Evolutionary conservation across 2,888 invertebrate species (phyloP).

Genomic region (Dolomedes plantarius): DNA sequence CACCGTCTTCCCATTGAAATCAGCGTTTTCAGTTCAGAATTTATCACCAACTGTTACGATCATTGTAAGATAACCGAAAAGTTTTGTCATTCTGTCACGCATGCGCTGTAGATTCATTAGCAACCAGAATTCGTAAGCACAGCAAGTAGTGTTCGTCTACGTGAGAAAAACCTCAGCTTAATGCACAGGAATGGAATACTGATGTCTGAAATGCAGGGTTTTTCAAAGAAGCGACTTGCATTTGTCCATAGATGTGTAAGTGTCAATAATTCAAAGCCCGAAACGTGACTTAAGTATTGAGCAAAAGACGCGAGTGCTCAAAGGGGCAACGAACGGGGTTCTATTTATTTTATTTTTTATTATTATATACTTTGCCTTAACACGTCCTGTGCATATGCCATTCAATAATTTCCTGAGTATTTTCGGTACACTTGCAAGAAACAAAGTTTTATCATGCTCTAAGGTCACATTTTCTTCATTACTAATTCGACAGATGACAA

Average conservation of each 20-base stretch:
- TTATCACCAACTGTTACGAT: not conserved
- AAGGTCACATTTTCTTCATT: too few species aligned
- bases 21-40: not conserved
- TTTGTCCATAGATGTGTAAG: constrained; percentile 5
- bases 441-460: too few species aligned
- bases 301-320: not conserved
- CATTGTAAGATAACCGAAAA: constrained; percentile 8
- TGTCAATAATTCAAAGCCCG: constrained; percentile 2
- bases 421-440: too few species aligned
- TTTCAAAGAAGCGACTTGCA: constrained; percentile 8
- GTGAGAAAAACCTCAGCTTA: not conserved
- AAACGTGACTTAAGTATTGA: constrained; percentile 1
- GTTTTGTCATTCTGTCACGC: constrained; percentile 12
- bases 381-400: too few species aligned
- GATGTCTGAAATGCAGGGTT: not conserved
- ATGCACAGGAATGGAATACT: constrained; percentile 2
- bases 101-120: not conserved
- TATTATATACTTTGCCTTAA: too few species aligned
- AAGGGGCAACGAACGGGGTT: not conserved
- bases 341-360: too few species aligned
- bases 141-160: not conserved
- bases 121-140: constrained; percentile 6
- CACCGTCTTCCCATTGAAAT: constrained; percentile 14
- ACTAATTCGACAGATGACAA: too few species aligned
- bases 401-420: too few species aligned